These are phyloP conservation scores for Anodontia alba DNA, from an alignment of 2,888 invertebrate genomes.

Conservation along the genomic window DNA sequence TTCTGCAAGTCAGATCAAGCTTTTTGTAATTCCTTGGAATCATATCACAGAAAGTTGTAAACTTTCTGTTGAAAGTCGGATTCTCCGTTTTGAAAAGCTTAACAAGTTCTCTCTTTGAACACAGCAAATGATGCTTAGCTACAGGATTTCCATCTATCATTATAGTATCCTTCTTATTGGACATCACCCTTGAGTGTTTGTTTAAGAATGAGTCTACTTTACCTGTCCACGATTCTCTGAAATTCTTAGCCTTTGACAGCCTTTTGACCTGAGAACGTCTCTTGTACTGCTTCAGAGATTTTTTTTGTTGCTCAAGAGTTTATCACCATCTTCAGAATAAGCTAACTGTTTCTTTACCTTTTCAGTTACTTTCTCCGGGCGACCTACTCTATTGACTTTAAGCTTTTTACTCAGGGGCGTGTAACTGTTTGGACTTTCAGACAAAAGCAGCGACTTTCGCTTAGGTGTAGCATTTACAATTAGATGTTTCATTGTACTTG, in stretches of 20 bases:
- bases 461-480: slow-evolving; percentile 29
- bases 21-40: slow-evolving; percentile 21
- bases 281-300: slow-evolving; percentile 5
- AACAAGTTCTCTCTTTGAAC: slow-evolving; percentile 21
- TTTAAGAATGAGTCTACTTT: slow-evolving; percentile 14
- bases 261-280: background rate
- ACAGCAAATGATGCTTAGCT: slow-evolving; percentile 32
- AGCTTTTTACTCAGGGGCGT: slow-evolving; percentile 1
- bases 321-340: background rate
- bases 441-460: background rate
- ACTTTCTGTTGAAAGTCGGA: slow-evolving; percentile 23
- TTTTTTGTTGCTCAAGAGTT: slow-evolving; percentile 14
- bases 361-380: slow-evolving; percentile 7
- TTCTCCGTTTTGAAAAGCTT: slow-evolving; percentile 26
- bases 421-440: background rate
- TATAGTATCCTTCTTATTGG: slow-evolving; percentile 22
- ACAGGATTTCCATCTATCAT: slow-evolving; percentile 22
- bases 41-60: background rate
- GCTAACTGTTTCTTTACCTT: slow-evolving; percentile 30
- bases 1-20: slow-evolving; percentile 23
- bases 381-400: slow-evolving; percentile 19
- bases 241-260: background rate
- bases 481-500: slow-evolving; percentile 22
- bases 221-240: slow-evolving; percentile 11
- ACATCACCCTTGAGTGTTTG: slow-evolving; percentile 19